Percentiles rank a stretch among this genome's conserved stretches.
Evolutionary conservation across 2,797 vertebrate species (phyloP).

Genomic region (Muraenolepis orangiensis): DNA sequence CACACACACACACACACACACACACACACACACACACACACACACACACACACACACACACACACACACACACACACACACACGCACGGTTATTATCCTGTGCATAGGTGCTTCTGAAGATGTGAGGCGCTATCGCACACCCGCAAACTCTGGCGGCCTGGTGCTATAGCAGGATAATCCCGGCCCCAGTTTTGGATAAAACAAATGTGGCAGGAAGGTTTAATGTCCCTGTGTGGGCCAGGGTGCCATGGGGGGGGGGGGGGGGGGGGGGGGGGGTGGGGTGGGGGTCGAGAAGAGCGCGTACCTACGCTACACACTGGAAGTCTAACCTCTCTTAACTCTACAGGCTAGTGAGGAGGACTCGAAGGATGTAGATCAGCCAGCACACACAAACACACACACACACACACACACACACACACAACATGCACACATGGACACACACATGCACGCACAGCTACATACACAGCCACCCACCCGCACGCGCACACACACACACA

Average conservation of each 20-base stretch:
- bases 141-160: neutral
- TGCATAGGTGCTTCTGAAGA: constrained; percentile 24
- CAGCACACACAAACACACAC: neutral
- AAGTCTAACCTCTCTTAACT: neutral
- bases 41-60: no score
- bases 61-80: no score
- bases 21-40: no score
- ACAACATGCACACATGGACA: neutral
- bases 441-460: neutral
- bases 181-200: neutral
- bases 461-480: neutral
- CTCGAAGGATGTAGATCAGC: neutral
- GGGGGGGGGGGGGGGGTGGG: neutral
- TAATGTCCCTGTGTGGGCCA: neutral
- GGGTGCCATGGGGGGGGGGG: neutral
- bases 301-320: no score
- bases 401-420: neutral
- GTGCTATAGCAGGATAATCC: constrained; percentile 35
- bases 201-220: constrained; percentile 2
- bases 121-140: constrained; percentile 4
- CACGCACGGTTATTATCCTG: no score
- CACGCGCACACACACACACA: neutral
- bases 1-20: no score
- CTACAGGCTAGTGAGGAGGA: neutral
- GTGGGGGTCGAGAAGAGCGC: neutral